A percentile compares a stretch with the other conserved stretches of the same genome.
phyloP scores from a whole-genome alignment of 2,888 invertebrate genomes.

The Lasioglossum marginatum region DNA sequence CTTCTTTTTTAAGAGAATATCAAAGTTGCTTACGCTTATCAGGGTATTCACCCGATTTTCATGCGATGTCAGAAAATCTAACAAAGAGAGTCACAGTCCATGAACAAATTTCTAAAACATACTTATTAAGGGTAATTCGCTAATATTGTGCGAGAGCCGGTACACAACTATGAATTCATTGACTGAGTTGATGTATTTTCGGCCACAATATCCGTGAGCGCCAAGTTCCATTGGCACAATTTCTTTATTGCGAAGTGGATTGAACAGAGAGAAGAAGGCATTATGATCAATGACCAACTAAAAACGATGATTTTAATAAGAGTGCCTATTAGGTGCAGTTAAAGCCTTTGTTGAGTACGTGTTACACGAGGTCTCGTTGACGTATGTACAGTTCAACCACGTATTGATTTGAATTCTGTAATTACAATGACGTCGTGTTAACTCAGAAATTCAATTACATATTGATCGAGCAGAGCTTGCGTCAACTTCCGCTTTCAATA shows the following conservation, averaged over 20 bases:
- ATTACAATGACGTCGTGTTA: constrained; percentile 48
- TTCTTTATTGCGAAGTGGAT: constrained; percentile 30
- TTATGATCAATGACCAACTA: constrained; percentile 56
- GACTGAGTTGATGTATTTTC: constrained; percentile 58
- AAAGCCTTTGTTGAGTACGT: background rate
- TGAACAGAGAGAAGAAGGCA: constrained; percentile 3
- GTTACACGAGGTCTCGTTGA: background rate
- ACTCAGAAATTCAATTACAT: constrained; percentile 58
- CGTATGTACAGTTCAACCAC: background rate
- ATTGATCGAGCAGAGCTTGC: constrained; percentile 54
- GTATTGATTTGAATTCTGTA: constrained; percentile 52
- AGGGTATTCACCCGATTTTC: background rate
- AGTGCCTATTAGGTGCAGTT: constrained; percentile 13
- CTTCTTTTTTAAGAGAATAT: background rate
- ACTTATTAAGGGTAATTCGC: background rate
- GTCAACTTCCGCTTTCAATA: constrained; percentile 48
- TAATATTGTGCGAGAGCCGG: constrained; percentile 21
- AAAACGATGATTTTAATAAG: constrained; percentile 55
- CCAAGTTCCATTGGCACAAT: constrained; percentile 65
- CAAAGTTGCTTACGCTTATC: background rate
- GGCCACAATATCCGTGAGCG: constrained; percentile 51
- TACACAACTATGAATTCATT: constrained; percentile 54
- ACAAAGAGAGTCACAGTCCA: too few species aligned
- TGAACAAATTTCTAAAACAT: too few species aligned
- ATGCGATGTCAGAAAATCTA: too few species aligned